Conservation (phyloP, 2,113 vertebrate genomes). For the Proterorhinus semilunaris region DNA sequence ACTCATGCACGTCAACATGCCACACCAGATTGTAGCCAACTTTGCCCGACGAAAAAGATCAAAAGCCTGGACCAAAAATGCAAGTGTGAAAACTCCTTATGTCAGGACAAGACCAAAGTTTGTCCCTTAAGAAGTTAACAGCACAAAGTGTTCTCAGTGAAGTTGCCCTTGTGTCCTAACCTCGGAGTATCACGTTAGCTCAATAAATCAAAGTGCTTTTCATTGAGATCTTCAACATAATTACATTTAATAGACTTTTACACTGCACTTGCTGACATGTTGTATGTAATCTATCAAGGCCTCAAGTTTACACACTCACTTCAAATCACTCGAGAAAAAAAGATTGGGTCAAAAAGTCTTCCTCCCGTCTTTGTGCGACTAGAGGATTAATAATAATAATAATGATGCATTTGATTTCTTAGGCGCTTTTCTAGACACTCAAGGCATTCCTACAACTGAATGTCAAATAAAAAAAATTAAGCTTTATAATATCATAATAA, state of each 20-base stretch:
- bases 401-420: background rate
- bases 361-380: background rate
- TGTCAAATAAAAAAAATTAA: background rate
- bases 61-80: no score
- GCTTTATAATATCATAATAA: background rate
- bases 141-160: no score
- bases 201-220: conserved; percentile 52
- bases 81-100: no score
- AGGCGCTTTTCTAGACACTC: no score
- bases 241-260: conserved; percentile 36
- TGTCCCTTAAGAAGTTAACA: no score
- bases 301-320: conserved; percentile 45
- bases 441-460: background rate
- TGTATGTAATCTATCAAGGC: conserved; percentile 42
- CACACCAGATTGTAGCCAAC: no score
- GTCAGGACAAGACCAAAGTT: no score
- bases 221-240: conserved; percentile 48
- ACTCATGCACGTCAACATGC: no score
- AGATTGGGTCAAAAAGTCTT: background rate
- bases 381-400: no score
- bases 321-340: background rate
- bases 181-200: no score
- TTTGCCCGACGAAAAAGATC: no score
- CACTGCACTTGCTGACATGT: background rate
- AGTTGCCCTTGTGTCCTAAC: no score